A percentile compares a stretch with the other conserved stretches of the same genome.
These are phyloP conservation scores for Lamprologus tigripictilis DNA, from an alignment of 2,113 vertebrate species.

Conservation along the genomic window DNA sequence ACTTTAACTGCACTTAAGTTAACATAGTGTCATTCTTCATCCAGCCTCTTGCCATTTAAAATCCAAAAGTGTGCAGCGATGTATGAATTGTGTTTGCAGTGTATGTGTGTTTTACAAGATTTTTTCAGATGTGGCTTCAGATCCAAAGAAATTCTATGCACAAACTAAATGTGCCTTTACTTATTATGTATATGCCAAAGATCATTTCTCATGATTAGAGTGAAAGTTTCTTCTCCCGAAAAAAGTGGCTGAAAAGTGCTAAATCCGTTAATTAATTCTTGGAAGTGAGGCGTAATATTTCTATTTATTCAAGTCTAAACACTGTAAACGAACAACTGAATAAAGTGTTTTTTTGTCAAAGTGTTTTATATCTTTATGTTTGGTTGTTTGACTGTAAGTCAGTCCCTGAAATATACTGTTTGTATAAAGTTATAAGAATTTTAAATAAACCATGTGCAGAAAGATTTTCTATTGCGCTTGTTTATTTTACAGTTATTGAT, in stretches of 20 bases:
- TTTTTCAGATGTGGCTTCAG: background rate
- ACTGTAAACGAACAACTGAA: background rate
- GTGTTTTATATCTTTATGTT: background rate
- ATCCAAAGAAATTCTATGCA: background rate
- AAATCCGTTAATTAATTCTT: background rate
- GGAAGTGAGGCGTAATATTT: background rate
- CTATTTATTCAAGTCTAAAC: background rate
- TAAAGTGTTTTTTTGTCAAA: background rate
- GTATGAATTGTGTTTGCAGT: background rate
- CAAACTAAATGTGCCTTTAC: background rate
- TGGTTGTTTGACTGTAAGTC: background rate
- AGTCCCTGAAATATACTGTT: background rate
- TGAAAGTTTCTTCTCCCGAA: background rate
- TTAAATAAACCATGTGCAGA: background rate
- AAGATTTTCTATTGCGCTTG: background rate
- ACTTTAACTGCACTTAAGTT: background rate
- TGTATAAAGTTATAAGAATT: background rate
- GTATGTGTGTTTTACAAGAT: background rate
- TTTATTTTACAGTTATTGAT: background rate
- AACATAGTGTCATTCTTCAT: background rate
- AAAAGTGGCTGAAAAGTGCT: background rate
- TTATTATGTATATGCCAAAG: background rate
- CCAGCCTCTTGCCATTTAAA: background rate
- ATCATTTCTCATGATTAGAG: background rate
- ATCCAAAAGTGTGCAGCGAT: background rate